Base-by-base conservation (phyloP, 37 sponge, comb jelly and placozoan species). In the Diacarnus erythraeanus region DNA sequence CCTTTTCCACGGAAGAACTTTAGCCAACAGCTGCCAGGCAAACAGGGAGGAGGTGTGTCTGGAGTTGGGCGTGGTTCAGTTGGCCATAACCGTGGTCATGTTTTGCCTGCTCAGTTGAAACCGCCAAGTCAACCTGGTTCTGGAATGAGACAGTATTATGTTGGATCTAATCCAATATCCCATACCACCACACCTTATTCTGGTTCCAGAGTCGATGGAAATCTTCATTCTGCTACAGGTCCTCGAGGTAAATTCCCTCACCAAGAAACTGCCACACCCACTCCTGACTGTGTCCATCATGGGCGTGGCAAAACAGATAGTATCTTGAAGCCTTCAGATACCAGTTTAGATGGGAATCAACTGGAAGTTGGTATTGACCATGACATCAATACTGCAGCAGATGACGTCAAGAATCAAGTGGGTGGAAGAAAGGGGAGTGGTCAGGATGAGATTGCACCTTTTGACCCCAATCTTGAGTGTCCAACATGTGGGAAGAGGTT, bases 401-500 rank as follows among this genome's bases (percentile, higher is more conserved):
- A 63, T n/a, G 58, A 35, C 3, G 38, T 75, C 56, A 72, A 36
- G 72, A 9, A 72, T 5, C 44, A n/a, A 22, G 47, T 40, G 9
- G 20, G 47, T 40, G 43, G 26, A 5, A 17, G 26, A 6, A 44
- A 35, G 29, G 4, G 6, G 9, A 17, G 9, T 3, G 5, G 42
- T 3, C 38, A 51, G 33, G 44, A 58, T 8, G 38, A 12, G 25
- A 42, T 37, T 3, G 29, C 59, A 23, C 86, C 86, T 1, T 64
- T 58, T 51, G 86, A 86, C 73, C 86, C 86, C 36, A 86, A 86
- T 64, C 74, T 86, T n/a, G 64, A 59, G 15, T 86, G 80, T 37
- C 86, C 80, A 6, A 74, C 42, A 34, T 86, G 86, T 71, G 29
- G 54, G 41, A 78, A 63, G 42, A 29, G 4, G 39, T 86, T 43